Percentiles rank a stretch among this genome's conserved stretches.
These are phyloP conservation scores for Aurelia aurita complex sp. Pacific DNA, from an alignment of 30 jellyfish, hydroid and myxozoan genomes.

Conservation along the genomic window DNA sequence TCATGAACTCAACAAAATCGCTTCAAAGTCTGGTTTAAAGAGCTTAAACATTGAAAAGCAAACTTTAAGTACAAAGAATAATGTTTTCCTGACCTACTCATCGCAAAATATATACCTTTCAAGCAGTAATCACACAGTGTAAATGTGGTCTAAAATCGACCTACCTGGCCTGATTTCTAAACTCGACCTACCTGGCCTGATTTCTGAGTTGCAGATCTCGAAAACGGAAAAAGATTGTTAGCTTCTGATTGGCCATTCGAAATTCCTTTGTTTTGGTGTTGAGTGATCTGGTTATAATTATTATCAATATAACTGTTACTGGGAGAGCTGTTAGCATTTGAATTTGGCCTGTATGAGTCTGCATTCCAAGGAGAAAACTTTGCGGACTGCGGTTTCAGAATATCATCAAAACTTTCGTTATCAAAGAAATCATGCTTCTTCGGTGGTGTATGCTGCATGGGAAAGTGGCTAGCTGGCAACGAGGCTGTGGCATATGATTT, in stretches of 20 bases:
- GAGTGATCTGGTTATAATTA: constrained; percentile 51
- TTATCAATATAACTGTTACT: constrained; percentile 24
- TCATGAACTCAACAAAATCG: too few relatives aligned
- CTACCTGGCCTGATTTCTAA: too few relatives aligned
- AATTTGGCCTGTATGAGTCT: constrained; percentile 32
- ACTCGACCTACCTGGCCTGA: constrained; percentile 32
- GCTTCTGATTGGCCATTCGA: constrained; percentile 47
- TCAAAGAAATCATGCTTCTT: constrained; percentile 59
- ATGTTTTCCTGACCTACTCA: too few relatives aligned
- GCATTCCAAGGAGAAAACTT: constrained; percentile 53
- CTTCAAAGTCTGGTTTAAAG: too few relatives aligned
- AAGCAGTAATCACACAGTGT: too few relatives aligned
- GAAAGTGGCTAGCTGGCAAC: constrained; percentile 32
- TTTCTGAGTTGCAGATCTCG: constrained; percentile 31
- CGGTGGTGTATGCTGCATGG: constrained; percentile 35
- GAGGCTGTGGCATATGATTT: constrained; percentile 58
- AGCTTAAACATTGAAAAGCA: too few relatives aligned
- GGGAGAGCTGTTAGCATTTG: not conserved
- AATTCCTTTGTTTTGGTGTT: constrained; percentile 33
- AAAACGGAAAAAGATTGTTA: constrained; percentile 13
- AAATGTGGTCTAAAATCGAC: too few relatives aligned
- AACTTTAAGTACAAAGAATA: too few relatives aligned
- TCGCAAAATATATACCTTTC: too few relatives aligned
- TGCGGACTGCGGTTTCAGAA: constrained; percentile 41
- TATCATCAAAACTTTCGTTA: constrained; percentile 35